Evolutionary conservation across 1,140 invertebrate species (phyloP).

Genomic region (Neodiprion fabricii): DNA sequence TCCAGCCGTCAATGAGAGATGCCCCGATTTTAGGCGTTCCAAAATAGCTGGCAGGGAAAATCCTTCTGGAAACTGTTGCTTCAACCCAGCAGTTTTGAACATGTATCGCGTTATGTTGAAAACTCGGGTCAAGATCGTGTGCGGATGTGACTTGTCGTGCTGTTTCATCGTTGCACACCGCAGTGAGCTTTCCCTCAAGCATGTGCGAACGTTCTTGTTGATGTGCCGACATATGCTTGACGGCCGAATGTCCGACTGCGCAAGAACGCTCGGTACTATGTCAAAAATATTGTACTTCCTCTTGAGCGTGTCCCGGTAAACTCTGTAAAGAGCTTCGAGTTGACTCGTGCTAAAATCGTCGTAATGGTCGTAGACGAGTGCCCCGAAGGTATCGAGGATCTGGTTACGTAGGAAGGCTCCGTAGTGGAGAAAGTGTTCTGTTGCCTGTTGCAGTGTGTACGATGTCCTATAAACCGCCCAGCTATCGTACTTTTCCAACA

Average conservation of each 20-base stretch:
- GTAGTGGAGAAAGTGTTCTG: conserved; percentile 33
- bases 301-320: conserved; percentile 37
- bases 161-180: conserved; percentile 28
- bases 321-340: conserved; percentile 33
- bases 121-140: background rate
- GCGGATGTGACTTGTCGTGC: conserved; percentile 19
- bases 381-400: conserved; percentile 37
- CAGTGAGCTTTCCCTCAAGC: conserved; percentile 27
- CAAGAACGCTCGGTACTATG: conserved; percentile 29
- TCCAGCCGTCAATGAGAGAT: conserved; percentile 26
- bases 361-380: conserved; percentile 38
- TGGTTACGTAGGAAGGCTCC: conserved; percentile 32
- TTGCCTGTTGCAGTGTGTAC: conserved; percentile 32
- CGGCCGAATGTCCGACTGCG: conserved; percentile 24
- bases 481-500: conserved; percentile 24
- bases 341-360: conserved; percentile 38
- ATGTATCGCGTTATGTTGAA: conserved; percentile 21
- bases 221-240: conserved; percentile 34
- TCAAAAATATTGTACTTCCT: conserved; percentile 40
- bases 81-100: conserved; percentile 19
- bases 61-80: conserved; percentile 25
- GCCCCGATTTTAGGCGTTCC: conserved; percentile 17
- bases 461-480: conserved; percentile 12
- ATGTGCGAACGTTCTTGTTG: conserved; percentile 19
- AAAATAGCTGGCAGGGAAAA: conserved; percentile 29